phyloP scores from a whole-genome alignment of 2,797 vertebrate genomes.

The Sciurus carolinensis region DNA sequence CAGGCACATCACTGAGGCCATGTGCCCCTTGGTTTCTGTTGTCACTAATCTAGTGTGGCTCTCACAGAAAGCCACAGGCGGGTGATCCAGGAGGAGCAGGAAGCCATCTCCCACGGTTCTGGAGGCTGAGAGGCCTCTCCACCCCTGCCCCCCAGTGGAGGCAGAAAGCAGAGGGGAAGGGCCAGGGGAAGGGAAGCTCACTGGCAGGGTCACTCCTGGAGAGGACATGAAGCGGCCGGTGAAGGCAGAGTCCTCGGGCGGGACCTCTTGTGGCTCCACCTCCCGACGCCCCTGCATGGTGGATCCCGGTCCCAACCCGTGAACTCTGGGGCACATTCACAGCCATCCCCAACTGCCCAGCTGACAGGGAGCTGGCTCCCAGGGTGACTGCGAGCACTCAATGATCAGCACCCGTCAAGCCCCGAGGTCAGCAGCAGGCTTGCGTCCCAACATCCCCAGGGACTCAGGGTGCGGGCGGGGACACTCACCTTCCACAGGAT shows the following conservation, averaged over 20 bases:
- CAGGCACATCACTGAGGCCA: neutral
- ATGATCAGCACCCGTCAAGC: neutral
- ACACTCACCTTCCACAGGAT: rapidly evolving
- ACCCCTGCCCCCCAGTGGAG: neutral
- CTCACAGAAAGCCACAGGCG: too few relatives aligned
- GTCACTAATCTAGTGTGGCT: too few relatives aligned
- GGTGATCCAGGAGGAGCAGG: too few relatives aligned
- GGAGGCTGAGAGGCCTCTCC: neutral
- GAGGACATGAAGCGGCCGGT: neutral
- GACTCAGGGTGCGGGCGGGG: neutral
- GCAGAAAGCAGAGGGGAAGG: neutral
- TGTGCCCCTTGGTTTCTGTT: neutral
- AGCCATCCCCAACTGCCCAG: neutral
- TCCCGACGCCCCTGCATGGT: too few relatives aligned
- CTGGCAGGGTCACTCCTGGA: neutral
- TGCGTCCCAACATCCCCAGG: too few relatives aligned
- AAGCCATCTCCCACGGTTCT: too few relatives aligned
- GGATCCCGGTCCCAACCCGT: neutral
- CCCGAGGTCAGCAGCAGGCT: neutral
- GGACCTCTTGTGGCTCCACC: too few relatives aligned
- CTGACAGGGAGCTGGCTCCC: neutral
- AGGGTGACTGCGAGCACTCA: neutral
- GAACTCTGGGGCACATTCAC: too few relatives aligned
- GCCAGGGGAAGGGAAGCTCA: too few relatives aligned
- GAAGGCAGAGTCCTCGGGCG: neutral